Conservation (phyloP, 2,888 invertebrate species). For the Allacma fusca region DNA sequence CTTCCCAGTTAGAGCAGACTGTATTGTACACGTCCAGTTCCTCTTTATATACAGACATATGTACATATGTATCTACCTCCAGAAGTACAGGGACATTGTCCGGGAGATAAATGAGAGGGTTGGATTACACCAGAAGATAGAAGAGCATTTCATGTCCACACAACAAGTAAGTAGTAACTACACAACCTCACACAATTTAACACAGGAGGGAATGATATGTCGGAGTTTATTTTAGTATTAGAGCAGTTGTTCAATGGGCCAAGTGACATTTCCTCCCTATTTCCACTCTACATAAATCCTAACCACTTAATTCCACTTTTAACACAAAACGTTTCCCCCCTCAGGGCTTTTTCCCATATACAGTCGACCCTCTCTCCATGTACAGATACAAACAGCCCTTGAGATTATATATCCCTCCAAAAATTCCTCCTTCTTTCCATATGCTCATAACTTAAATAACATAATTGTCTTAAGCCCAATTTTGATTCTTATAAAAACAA, state of each 20-base stretch:
- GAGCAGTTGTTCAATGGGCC: slow-evolving; percentile 47
- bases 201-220: too few relatives aligned
- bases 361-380: too few relatives aligned
- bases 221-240: not conserved
- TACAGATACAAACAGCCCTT: too few relatives aligned
- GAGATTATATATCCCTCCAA: too few relatives aligned
- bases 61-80: too few relatives aligned
- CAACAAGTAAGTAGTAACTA: slow-evolving; percentile 22
- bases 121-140: slow-evolving; percentile 27
- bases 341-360: not conserved
- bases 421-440: too few relatives aligned
- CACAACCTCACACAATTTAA: slow-evolving; percentile 13
- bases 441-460: too few relatives aligned
- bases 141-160: slow-evolving; percentile 38
- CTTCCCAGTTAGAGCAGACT: too few relatives aligned
- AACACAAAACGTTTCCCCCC: slow-evolving; percentile 1
- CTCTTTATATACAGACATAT: not conserved
- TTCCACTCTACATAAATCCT: slow-evolving; percentile 44
- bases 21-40: not conserved
- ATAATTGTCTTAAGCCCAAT: too few relatives aligned
- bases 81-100: slow-evolving; percentile 9
- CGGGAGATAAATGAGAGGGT: slow-evolving; percentile 21
- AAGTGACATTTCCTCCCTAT: slow-evolving; percentile 47
- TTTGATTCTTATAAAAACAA: too few relatives aligned
- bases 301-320: slow-evolving; percentile 47